Percentiles rank a stretch among this genome's conserved stretches.
Evolutionary conservation across 1,140 invertebrate genomes (phyloP).

Genomic region (Neodiprion lecontei): DNA sequence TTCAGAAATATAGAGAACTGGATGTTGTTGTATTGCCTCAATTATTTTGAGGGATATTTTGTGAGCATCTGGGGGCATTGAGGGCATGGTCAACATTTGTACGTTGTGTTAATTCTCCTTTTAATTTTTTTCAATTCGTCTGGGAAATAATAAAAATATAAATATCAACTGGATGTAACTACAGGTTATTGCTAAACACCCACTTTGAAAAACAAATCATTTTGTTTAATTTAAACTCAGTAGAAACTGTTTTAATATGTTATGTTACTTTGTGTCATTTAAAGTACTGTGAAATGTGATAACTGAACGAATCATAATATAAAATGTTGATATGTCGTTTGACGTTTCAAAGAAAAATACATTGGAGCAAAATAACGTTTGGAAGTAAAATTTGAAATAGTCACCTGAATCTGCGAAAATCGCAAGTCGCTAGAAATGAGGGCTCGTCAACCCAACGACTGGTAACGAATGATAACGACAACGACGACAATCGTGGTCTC

Average conservation of each 20-base stretch:
- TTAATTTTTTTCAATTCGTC: not conserved
- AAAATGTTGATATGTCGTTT: no score
- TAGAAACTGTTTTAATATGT: no score
- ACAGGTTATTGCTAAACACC: no score
- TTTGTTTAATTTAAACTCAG: no score
- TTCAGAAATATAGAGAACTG: conserved; percentile 54
- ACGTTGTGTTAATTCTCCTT: not conserved
- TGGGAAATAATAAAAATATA: not conserved
- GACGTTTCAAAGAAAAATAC: no score
- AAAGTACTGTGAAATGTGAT: no score
- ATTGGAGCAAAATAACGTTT: not conserved
- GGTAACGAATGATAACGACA: not conserved
- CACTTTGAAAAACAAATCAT: no score
- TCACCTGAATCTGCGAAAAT: conserved; percentile 42
- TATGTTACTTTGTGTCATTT: no score
- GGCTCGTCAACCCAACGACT: conserved; percentile 30
- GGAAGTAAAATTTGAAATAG: conserved; percentile 25
- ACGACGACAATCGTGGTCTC: conserved; percentile 24
- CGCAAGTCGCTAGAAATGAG: conserved; percentile 30
- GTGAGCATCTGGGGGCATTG: conserved; percentile 49
- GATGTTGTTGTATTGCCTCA: conserved; percentile 54
- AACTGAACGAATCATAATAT: no score
- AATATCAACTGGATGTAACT: no score
- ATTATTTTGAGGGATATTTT: conserved; percentile 56
- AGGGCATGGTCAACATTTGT: conserved; percentile 36